Conservation (phyloP, 2,113 vertebrate genomes). For the Entomyzon cyanotis region DNA sequence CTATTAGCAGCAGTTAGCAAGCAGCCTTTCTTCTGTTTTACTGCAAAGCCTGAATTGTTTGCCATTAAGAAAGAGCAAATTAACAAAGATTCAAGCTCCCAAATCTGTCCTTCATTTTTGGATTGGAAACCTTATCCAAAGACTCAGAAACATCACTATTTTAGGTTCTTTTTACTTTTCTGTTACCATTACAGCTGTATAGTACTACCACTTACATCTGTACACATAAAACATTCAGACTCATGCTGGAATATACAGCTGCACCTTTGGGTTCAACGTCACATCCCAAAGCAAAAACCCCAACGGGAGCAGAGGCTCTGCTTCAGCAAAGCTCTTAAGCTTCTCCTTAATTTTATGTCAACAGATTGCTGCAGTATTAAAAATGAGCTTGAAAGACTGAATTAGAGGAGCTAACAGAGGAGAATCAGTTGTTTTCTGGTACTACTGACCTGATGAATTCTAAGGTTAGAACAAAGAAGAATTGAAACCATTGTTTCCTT, state of each 20-base stretch:
- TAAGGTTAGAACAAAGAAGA: not conserved
- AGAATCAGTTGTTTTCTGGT: not conserved
- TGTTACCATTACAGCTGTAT: not conserved
- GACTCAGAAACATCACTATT: not conserved
- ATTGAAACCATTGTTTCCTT: not conserved
- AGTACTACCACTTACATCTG: not conserved
- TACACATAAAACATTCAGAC: not conserved
- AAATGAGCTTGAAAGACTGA: not conserved
- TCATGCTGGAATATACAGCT: not conserved
- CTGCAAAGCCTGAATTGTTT: constrained; percentile 26
- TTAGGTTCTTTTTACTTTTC: not conserved
- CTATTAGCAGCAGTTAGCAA: not conserved
- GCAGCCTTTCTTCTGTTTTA: constrained; percentile 2
- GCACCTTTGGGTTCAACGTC: not conserved
- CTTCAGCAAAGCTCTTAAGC: not conserved
- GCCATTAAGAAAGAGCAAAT: not conserved
- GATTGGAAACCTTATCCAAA: not conserved
- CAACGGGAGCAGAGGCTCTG: not conserved
- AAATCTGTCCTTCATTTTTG: not conserved
- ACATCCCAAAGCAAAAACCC: not conserved
- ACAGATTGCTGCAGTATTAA: not conserved
- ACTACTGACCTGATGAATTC: not conserved
- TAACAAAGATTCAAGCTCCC: not conserved
- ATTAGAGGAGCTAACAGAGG: not conserved
- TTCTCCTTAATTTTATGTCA: constrained; percentile 3